These are phyloP conservation scores for Drosophila histrio DNA, from an alignment of 2,888 invertebrate species.

Conservation along the genomic window DNA sequence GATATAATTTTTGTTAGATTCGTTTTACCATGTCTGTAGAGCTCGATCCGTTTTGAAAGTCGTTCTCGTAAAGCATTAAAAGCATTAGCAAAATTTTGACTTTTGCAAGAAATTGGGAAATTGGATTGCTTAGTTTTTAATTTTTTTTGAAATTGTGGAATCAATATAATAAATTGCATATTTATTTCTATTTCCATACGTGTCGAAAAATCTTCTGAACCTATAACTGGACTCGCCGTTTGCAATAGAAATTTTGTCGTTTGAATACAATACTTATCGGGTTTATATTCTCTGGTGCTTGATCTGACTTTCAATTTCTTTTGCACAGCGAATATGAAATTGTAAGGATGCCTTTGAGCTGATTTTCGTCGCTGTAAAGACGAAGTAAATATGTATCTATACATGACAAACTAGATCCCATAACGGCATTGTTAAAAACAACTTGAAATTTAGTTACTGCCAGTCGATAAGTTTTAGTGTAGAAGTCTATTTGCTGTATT, in stretches of 20 bases:
- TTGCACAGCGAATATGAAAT: constrained; percentile 11
- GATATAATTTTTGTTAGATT: not conserved
- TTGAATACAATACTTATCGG: not conserved
- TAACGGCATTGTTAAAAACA: not conserved
- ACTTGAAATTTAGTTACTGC: not conserved
- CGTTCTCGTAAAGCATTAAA: not conserved
- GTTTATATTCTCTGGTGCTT: too few species aligned
- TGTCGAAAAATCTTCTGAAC: not conserved
- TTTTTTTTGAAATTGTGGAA: not conserved
- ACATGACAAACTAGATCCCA: not conserved
- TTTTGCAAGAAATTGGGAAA: not conserved
- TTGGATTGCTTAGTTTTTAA: not conserved
- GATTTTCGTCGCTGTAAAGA: constrained; percentile 1
- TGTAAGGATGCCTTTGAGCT: constrained; percentile 3
- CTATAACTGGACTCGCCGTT: not conserved
- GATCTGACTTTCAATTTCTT: not conserved
- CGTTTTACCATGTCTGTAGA: not conserved
- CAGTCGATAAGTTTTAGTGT: not conserved
- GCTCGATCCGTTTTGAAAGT: not conserved
- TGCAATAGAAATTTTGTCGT: not conserved
- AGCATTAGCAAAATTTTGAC: not conserved
- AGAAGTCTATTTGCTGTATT: not conserved
- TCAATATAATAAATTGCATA: not conserved
- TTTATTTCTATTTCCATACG: constrained; percentile 1
- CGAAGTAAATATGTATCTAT: not conserved